Base-by-base conservation (phyloP, 2,888 invertebrate genomes). In the Epirrhoe alternata region DNA sequence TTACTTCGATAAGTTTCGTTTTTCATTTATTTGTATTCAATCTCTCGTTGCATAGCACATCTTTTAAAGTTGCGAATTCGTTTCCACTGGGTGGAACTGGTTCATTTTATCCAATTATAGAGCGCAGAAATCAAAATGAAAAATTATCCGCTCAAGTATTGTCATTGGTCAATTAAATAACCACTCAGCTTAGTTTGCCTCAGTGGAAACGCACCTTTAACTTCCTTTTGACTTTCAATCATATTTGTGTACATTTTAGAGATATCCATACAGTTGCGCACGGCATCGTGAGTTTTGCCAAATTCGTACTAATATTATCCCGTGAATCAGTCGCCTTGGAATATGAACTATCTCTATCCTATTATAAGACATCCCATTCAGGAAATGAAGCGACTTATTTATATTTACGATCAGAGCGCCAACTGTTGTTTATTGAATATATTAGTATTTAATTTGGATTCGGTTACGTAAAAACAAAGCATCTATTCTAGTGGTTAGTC, bases 201-300 rank as follows among this genome's bases (percentile, higher is more conserved):
- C 3, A 24, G 24, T 24, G 24, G 24, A 24, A 24, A 24, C 24
- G 24, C 24, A 24, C 24, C 24, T 24, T 24, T 2, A 24, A 24
- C 24, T 24, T 24, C 24, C 24, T 24, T 24, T 24, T 24, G 24
- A 42, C 0, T 38, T 8, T 12, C 12, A 12, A 4, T 16, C 1
- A 4, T 47, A 16, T 6, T 7, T 3, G 47, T 47, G 16, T 47
- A 6, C 12, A 16, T 47, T 47, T 14, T 47, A 14, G 14, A 47
- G 12, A 57, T 7, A 53, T 63, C 51, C 61, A 17, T 49, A 55
- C 61, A 63, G 66, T 57, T 63, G 73, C 60, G 49, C 61, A 55
- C 53, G 61, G 47, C 58, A 58, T 55, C 30, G 5, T 53, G 57
- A 10, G 59, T 62, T 73, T 62, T 69, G 71, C 73, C 71, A 73